These are phyloP conservation scores for Alligator mississippiensis DNA, from an alignment of 2,113 vertebrate genomes.

Conservation along the genomic window DNA sequence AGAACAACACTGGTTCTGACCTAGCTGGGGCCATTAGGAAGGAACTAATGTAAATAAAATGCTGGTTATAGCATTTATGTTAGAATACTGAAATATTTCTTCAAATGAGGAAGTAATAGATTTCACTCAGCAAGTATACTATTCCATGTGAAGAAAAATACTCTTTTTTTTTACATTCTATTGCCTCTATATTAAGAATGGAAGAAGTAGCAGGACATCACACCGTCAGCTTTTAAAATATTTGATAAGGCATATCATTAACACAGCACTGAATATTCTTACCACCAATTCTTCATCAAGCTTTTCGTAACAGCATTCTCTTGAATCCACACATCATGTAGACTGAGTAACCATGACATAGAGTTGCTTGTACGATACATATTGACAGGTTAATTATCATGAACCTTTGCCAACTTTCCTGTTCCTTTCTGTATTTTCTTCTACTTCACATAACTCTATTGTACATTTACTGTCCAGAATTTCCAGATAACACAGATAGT, in stretches of 20 bases:
- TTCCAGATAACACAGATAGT: slow-evolving; percentile 5
- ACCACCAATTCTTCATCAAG: background rate
- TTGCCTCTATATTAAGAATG: background rate
- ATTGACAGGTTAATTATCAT: background rate
- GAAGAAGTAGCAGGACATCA: slow-evolving; percentile 19
- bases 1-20: background rate
- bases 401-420: slow-evolving; percentile 24
- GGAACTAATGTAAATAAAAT: background rate
- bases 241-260: background rate
- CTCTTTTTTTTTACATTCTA: background rate
- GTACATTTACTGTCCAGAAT: background rate
- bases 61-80: background rate
- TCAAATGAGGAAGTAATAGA: slow-evolving; percentile 15
- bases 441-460: background rate
- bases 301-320: slow-evolving; percentile 8
- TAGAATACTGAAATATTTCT: background rate
- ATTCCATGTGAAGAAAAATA: slow-evolving; percentile 5
- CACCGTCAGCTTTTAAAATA: slow-evolving; percentile 29
- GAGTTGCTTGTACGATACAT: background rate
- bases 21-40: background rate
- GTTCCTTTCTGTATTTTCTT: slow-evolving; percentile 9
- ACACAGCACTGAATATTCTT: background rate
- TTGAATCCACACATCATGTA: background rate
- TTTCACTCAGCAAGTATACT: slow-evolving; percentile 11
- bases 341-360: background rate